Evolutionary conservation across 2,113 vertebrate species (phyloP).

Genomic region (Rhizomys pruinosus): DNA sequence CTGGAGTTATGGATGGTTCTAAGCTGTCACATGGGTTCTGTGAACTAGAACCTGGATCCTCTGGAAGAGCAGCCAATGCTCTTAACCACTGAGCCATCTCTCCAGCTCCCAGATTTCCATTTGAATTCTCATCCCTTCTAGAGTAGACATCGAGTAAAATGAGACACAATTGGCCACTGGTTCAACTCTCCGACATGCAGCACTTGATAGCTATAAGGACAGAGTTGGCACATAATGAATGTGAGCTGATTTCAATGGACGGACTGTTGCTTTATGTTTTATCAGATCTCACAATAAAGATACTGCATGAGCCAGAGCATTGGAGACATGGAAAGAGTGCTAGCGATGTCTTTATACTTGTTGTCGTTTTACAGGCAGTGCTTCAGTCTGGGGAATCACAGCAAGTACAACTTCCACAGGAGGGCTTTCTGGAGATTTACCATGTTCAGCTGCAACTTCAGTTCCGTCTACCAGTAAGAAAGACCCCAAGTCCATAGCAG

Average conservation of each 20-base stretch:
- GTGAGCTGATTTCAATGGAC: not conserved
- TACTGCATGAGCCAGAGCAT: not conserved
- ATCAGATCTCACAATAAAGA: not conserved
- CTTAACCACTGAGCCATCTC: not conserved
- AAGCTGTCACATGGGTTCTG: not conserved
- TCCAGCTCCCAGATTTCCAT: not conserved
- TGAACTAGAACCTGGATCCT: not conserved
- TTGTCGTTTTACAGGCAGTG: not conserved
- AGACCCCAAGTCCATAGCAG: not conserved
- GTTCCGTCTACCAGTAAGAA: not conserved
- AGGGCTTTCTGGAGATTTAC: not conserved
- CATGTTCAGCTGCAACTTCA: not conserved
- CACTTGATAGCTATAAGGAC: not conserved
- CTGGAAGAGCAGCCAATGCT: not conserved
- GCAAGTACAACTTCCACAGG: not conserved
- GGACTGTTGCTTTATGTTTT: not conserved
- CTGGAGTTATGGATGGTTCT: not conserved
- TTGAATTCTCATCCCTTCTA: not conserved
- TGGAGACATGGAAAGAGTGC: not conserved
- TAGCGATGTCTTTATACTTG: not conserved
- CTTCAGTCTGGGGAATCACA: not conserved
- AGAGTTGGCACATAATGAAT: not conserved
- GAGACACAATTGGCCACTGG: not conserved
- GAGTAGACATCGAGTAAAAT: not conserved
- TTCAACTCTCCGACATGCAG: not conserved